Percentiles rank a stretch among this genome's conserved stretches.
phyloP scores from a whole-genome alignment of 2,113 vertebrate species.

The Gambusia holbrooki region DNA sequence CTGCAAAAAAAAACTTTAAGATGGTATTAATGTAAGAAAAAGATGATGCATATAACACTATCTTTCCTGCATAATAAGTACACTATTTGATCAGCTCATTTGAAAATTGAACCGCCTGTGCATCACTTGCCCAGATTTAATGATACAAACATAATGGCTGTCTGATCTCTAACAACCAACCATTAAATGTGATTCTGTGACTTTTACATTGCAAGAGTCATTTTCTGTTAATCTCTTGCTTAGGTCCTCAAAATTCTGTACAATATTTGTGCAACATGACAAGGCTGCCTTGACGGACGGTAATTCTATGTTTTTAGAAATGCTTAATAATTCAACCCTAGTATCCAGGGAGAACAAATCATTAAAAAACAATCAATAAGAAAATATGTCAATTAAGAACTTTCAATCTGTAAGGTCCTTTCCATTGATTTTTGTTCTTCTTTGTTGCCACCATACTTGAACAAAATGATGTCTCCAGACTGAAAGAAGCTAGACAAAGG shows the following conservation, averaged over 20 bases:
- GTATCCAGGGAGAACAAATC: not conserved
- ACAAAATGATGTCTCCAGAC: conserved; percentile 63
- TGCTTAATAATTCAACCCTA: not conserved
- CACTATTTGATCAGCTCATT: too few relatives aligned
- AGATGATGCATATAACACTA: too few relatives aligned
- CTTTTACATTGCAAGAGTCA: not conserved
- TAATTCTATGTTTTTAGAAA: not conserved
- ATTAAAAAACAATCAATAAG: conserved; percentile 14
- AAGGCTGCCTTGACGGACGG: too few relatives aligned
- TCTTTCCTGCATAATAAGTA: too few relatives aligned
- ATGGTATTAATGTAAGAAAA: too few relatives aligned
- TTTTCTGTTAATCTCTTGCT: not conserved
- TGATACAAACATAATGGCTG: too few relatives aligned
- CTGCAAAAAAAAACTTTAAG: too few relatives aligned
- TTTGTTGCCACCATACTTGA: conserved; percentile 38
- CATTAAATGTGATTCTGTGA: not conserved
- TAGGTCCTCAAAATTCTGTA: not conserved
- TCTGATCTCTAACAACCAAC: too few relatives aligned
- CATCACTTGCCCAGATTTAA: too few relatives aligned
- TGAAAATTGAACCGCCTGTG: too few relatives aligned
- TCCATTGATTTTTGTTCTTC: conserved; percentile 11
- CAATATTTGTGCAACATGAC: not conserved
- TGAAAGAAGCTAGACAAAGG: conserved; percentile 60
- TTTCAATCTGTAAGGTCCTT: conserved; percentile 52
- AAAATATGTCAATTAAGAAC: conserved; percentile 26